Base-by-base conservation (phyloP, 2,113 vertebrate species). In the Prunella himalayana region DNA sequence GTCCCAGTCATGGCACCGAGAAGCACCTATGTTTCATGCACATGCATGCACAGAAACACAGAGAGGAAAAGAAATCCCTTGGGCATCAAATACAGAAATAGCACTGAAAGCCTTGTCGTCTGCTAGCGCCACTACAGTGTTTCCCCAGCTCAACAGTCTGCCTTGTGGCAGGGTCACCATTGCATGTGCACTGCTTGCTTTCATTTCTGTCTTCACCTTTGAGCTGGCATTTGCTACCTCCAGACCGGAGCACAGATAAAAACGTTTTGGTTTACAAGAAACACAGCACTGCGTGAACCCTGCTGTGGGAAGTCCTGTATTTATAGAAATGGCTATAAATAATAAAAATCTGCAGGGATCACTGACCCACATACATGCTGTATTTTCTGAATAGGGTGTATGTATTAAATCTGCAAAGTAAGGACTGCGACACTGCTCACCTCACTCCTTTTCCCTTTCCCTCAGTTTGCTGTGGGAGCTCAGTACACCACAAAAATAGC, bases 241-340 rank as follows among this genome's bases (percentile, higher is more conserved):
- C 88, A 76, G 90, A 84, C 49, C 7, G 3, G 2, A 71, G 64
- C 72, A 72, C 42, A 49, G 72, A 88, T 39, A 68, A 59, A 59
- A 92, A 30, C 0, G 1, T 56, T 81, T 53, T 21, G 1, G 80
- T 88, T 78, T 49, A 80, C 54, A 84, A 72, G 72, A 53, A 75
- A 64, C 82, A 45, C 44, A 30, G 76, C 45, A 51, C 56, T 2
- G 4, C 2, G 2, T 44, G 57, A 95, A 82, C 44, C 47, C 5
- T 44, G 7, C 59, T 57, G 87, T 51, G 66, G 33, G 35, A 92
- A 82, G 72, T 41, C 72, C 72, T 54, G 45, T 96, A 96, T 97
- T 95, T 93, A 96, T 92, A 94, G 93, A 86, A 83, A 86, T 65
- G 56, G n/a, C 72, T 94, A 93, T 94, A 96, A 96, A 96, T 95